phyloP scores from a whole-genome alignment of 2,113 vertebrate species.

The Propithecus coquereli region DNA sequence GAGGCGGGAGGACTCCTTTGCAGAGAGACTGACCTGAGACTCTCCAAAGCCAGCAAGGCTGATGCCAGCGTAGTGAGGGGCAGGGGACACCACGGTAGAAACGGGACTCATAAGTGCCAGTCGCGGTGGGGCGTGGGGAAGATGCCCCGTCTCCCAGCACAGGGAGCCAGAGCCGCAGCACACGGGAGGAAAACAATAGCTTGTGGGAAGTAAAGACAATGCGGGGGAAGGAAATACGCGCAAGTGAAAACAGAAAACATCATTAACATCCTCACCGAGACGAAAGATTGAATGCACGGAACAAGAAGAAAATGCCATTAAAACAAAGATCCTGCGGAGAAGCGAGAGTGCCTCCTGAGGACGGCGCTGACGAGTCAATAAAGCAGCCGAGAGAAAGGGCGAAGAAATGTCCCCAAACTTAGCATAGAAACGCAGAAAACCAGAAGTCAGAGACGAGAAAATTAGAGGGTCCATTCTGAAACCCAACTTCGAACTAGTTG shows the following conservation, averaged over 20 bases:
- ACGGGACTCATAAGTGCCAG: rapidly evolving
- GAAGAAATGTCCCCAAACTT: background rate
- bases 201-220: rapidly evolving
- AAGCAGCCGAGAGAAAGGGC: background rate
- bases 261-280: background rate
- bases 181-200: rapidly evolving
- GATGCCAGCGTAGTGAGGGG: no score
- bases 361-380: no score
- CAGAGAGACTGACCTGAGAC: rapidly evolving
- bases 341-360: background rate
- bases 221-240: background rate
- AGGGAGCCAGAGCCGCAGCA: background rate
- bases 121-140: rapidly evolving
- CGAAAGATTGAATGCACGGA: background rate
- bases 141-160: background rate
- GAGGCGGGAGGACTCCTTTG: rapidly evolving
- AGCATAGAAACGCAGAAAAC: background rate
- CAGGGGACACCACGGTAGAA: rapidly evolving
- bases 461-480: no score
- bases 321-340: background rate
- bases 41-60: no score
- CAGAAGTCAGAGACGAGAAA: background rate
- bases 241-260: rapidly evolving
- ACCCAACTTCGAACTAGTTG: no score
- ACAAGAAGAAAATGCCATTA: background rate